Base-by-base conservation (phyloP, 1,140 invertebrate genomes). In the Chlorops oryzae region DNA sequence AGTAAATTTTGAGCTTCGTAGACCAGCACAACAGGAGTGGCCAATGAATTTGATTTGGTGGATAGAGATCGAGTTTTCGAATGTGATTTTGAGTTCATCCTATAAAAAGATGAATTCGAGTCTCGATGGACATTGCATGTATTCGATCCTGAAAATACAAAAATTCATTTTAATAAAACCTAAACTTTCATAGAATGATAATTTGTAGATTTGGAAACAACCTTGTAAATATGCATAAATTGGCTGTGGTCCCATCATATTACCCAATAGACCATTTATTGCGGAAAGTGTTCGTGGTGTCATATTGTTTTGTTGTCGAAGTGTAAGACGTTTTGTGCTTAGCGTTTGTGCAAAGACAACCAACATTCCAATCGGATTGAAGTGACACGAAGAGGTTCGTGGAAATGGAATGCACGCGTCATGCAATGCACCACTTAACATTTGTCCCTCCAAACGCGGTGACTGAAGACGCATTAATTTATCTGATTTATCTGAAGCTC, bases 331-430 rank as follows among this genome's bases (percentile, higher is more conserved):
- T 56, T 86, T 82, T 2, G 85, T 75, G 59, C 86, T 86, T 10
- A 83, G 77, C 1, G 87, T 85, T 50, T 91, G 80, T 38, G 87
- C 87, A 72, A 96, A 96, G 51, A 87, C 90, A 7, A 92, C 88
- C 22, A 93, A 73, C 21, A 85, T 80, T 57, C 87, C 87, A 23
- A 87, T 87, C 32, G 86, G 86, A 74, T 89, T 94, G 78, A 96
- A 98, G 65, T 87, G 86, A 1, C 90, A 92, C 4, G 92, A 92
- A 12, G 90, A 95, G 1, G 92, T 96, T 47, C 91, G 77, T 1
- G 93, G 93, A 75, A 95, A 97, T 1, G 93, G 93, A 54, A 97
- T 89, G 59, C 86, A 90, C n/a, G 85, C 80, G 64, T 89, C 87
- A 50, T 86, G 82, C 42, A 77, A 71, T 9, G 75, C 74, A 22